phyloP scores from a whole-genome alignment of 2,888 invertebrate genomes.

The Baronia brevicornis region DNA sequence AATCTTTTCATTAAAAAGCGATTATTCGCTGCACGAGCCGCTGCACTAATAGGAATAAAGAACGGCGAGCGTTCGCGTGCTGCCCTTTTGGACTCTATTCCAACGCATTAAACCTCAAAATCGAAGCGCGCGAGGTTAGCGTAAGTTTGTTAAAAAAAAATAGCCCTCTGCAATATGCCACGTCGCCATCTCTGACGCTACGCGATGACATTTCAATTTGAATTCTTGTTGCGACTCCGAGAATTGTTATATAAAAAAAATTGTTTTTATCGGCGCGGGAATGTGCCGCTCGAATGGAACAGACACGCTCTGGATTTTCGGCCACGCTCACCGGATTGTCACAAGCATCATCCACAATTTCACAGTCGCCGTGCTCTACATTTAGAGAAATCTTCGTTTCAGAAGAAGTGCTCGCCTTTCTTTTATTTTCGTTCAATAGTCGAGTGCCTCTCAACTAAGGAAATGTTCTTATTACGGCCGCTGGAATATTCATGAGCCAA shows the following conservation, averaged over 20 bases:
- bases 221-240: conserved; percentile 39
- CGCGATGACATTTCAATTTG: conserved; percentile 71
- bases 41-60: conserved; percentile 68
- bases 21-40: conserved; percentile 68
- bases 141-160: conserved; percentile 24
- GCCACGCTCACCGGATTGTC: not conserved
- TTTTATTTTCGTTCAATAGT: conserved; percentile 11
- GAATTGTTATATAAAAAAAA: conserved; percentile 19
- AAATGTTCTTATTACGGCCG: too few relatives aligned
- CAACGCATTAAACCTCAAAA: conserved; percentile 26
- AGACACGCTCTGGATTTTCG: conserved; percentile 1
- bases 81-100: conserved; percentile 23
- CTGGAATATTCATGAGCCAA: too few relatives aligned
- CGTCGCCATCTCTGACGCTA: conserved; percentile 40
- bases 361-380: conserved; percentile 3
- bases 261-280: conserved; percentile 6
- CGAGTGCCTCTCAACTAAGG: too few relatives aligned
- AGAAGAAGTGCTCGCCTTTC: conserved; percentile 5
- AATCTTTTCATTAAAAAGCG: conserved; percentile 75
- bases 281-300: conserved; percentile 7
- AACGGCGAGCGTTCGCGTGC: conserved; percentile 28
- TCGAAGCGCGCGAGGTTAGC: conserved; percentile 15
- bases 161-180: conserved; percentile 52
- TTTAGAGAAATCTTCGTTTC: conserved; percentile 7
- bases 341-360: conserved; percentile 4